Evolutionary conservation across 2,888 invertebrate species (phyloP), one percentile per base, ranked within the genome.

Genomic region (Encarsia formosa): DNA sequence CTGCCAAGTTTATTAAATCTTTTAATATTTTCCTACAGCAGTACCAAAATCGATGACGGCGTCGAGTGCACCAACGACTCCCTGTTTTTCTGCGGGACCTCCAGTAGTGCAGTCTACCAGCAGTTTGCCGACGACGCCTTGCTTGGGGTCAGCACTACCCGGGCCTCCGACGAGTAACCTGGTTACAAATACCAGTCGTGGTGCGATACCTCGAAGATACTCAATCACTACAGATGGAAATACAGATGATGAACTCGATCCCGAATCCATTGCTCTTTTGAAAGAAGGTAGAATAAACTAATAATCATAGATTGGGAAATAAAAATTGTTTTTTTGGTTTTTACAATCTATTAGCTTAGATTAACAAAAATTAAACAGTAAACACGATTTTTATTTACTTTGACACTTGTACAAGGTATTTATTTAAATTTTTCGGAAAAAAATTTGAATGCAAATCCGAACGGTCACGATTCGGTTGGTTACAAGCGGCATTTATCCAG

Each of bases 11-110:
- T n/a, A n/a, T n/a, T n/a, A n/a, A n/a, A n/a, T n/a, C n/a, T n/a
- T n/a, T n/a, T n/a, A n/a, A n/a, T n/a, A n/a, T n/a, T n/a, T n/a
- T n/a, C n/a, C n/a, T n/a, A 66, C 68, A 13, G 16, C 34, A 34
- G 29, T 29, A 29, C 29, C 29, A 29, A 9, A 13, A 29, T 29
- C 29, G 29, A 13, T 13, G 62, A 68, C 69, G 62, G 67, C 70
- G 39, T 67, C 66, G 68, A 72, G 71, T 59, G 70, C 71, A 9
- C 70, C 71, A 38, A 68, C 67, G 50, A 72, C 70, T 19, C 70
- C 71, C 18, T 68, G n/a, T n/a, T n/a, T n/a, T n/a, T n/a, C n/a
- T n/a, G n/a, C 65, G 19, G 62, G 63, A 35, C 65, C 69, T 18
- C 29, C 64, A 9, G 29, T 59, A 60, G 22, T 59, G 57, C 43